Conservation (phyloP, 2,888 invertebrate species). For the Chymomyza fuscimana region DNA sequence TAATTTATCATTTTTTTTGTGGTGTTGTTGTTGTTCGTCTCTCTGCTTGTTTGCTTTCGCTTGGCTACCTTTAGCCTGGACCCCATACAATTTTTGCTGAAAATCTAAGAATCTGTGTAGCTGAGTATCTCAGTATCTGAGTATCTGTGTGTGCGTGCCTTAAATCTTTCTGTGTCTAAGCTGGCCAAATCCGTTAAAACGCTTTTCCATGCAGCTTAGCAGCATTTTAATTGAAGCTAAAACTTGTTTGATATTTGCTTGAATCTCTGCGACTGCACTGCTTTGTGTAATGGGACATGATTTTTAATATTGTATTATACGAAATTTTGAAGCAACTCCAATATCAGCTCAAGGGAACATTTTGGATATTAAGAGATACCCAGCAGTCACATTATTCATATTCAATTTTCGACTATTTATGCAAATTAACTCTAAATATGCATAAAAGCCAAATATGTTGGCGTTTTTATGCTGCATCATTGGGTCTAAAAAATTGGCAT, state of each 20-base stretch:
- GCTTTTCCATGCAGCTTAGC: conserved; percentile 23
- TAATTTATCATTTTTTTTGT: conserved; percentile 63
- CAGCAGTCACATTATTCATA: conserved; percentile 53
- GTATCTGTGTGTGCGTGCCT: background rate
- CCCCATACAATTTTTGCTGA: background rate
- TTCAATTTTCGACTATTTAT: conserved; percentile 74
- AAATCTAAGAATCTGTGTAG: conserved; percentile 38
- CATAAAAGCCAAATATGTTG: conserved; percentile 71
- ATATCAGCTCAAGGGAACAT: conserved; percentile 34
- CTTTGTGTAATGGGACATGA: conserved; percentile 16
- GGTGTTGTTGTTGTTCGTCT: too few species aligned
- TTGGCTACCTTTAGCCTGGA: background rate
- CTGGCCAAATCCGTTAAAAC: conserved; percentile 38
- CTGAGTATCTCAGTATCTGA: conserved; percentile 25
- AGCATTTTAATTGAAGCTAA: conserved; percentile 21
- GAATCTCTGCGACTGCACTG: conserved; percentile 19
- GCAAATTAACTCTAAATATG: conserved; percentile 69
- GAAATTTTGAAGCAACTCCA: conserved; percentile 41
- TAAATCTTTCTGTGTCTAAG: background rate
- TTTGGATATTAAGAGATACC: conserved; percentile 53
- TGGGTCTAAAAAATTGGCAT: background rate
- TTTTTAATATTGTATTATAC: conserved; percentile 61
- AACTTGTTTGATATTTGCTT: background rate
- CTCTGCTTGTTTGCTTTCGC: conserved; percentile 13
- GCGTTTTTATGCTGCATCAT: conserved; percentile 43